These are phyloP conservation scores for Tenodera sinensis DNA, from an alignment of 2,888 invertebrate species.

Conservation along the genomic window DNA sequence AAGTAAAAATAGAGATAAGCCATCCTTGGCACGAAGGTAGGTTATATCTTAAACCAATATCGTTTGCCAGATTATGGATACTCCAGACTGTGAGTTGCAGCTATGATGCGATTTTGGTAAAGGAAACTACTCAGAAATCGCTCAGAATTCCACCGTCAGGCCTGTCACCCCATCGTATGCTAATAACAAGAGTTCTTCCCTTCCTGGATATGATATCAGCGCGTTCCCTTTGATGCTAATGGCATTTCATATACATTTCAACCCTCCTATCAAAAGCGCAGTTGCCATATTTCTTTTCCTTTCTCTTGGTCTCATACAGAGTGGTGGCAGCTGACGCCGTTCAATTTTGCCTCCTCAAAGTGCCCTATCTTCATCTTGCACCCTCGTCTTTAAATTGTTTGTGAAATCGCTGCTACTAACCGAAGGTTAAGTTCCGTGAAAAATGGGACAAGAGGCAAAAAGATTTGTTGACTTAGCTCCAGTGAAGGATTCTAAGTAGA, in stretches of 20 bases:
- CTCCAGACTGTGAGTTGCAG: neutral
- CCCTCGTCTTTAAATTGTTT: neutral
- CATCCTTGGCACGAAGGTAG: neutral
- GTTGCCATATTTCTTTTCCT: neutral
- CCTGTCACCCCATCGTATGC: neutral
- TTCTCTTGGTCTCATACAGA: neutral
- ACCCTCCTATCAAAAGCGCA: neutral
- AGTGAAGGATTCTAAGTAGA: no score
- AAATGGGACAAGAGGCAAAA: neutral
- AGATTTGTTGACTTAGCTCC: neutral
- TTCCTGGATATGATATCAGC: neutral
- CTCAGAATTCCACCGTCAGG: neutral
- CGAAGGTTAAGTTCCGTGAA: neutral
- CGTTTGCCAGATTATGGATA: neutral
- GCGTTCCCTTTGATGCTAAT: neutral
- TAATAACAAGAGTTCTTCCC: neutral
- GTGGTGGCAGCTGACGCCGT: neutral
- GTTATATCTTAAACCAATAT: neutral
- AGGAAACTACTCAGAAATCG: neutral
- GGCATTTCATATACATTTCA: neutral
- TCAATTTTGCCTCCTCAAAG: neutral
- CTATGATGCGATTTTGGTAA: neutral
- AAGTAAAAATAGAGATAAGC: no score
- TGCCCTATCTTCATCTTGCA: neutral
- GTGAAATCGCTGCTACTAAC: neutral